Base-by-base conservation (phyloP, 1,140 invertebrate species). In the Drosophila tropicalis region DNA sequence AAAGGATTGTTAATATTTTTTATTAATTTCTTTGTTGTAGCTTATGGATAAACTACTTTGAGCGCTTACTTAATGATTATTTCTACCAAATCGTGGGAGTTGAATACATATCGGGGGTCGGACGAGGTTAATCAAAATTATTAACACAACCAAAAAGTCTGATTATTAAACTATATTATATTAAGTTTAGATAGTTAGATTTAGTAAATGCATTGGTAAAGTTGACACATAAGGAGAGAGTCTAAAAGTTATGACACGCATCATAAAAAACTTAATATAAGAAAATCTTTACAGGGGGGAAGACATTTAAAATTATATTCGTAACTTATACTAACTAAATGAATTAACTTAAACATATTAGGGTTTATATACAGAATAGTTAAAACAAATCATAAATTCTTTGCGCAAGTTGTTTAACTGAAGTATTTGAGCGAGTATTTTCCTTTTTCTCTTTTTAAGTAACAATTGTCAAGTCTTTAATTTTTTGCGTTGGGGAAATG, bases 61-160 rank as follows among this genome's bases (percentile, higher is more conserved):
- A 51, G 44, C 44, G 17, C 19, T 51, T 51, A 17, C 10, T 51
- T 51, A 22, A 51, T 51, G 44, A 13, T 51, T 51, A 51, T 22
- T 51, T 19, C 44, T 51, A 51, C 17, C 44, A 51, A 22, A 51
- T 51, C 10, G 17, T 51, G 12, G 36, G 44, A 36, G 7, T 9
- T 2, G 36, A 61, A 61, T 70, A 36, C 9, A 34, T 10, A 32
- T 10, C 2, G 12, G 36, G 12, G 36, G 3, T 13, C 10, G 12
- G 36, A 12, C 34, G 19, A 63, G 41, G 58, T 36, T 58, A 67
- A 66, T 58, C 15, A 61, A 54, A 82, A 17, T n/a, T 68, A 69
- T 32, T 54, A 57, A 81, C 79, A 87, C 82, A 87, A 84, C 82
- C 81, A 60, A 74, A 81, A 81, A 44, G 54, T 32, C 54, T 64